Evolutionary conservation across 2,113 vertebrate genomes (phyloP).

Genomic region (Prunella himalayana): DNA sequence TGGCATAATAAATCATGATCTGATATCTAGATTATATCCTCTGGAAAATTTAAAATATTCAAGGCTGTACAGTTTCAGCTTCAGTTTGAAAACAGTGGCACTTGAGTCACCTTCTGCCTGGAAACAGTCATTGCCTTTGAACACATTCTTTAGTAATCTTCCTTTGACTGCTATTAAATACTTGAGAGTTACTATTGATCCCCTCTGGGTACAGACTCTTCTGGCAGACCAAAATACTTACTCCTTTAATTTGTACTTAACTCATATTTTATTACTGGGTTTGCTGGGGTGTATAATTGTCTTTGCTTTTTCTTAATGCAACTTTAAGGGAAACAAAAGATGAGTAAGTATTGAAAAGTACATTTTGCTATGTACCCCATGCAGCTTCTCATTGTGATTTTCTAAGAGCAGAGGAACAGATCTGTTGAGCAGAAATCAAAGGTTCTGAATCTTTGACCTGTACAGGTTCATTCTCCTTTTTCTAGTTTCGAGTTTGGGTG

Average conservation of each 20-base stretch:
- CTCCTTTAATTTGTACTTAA: constrained; percentile 40
- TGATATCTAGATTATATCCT: not conserved
- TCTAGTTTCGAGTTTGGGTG: not conserved
- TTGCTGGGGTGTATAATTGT: not conserved
- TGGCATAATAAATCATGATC: not conserved
- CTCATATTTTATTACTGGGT: constrained; percentile 17
- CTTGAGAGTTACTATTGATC: constrained; percentile 26
- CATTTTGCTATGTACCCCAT: not conserved
- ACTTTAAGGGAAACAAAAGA: not conserved
- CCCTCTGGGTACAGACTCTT: constrained; percentile 44
- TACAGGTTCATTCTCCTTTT: not conserved
- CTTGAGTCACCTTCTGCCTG: constrained; percentile 31
- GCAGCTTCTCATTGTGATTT: not conserved
- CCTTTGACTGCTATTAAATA: not conserved
- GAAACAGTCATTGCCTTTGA: constrained; percentile 5
- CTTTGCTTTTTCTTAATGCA: not conserved
- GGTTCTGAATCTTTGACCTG: not conserved
- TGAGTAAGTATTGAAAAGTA: not conserved
- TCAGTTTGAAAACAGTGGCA: not conserved
- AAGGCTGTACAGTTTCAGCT: fast-evolving
- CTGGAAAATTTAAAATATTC: not conserved
- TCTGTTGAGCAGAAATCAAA: not conserved
- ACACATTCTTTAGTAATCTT: not conserved
- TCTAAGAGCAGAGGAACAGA: not conserved
- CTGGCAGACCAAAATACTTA: not conserved